These are phyloP conservation scores for Thalassaphorura encarpata DNA, from an alignment of 1,140 invertebrate genomes.

Conservation along the genomic window DNA sequence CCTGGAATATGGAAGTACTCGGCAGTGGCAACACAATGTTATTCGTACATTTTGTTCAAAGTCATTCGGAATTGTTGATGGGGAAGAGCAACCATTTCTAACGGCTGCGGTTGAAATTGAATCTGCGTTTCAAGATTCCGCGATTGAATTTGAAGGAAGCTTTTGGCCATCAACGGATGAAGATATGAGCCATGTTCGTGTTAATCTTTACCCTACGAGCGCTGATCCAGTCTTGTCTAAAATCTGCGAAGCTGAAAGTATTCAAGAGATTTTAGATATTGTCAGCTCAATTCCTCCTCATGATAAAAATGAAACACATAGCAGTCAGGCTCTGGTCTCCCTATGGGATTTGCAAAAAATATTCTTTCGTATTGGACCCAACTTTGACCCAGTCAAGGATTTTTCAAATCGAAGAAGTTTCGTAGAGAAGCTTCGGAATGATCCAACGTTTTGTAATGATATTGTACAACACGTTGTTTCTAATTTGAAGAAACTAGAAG, in stretches of 20 bases:
- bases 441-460: slow-evolving; percentile 21
- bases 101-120: too few species aligned
- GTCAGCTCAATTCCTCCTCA: slow-evolving; percentile 3
- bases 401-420: slow-evolving; percentile 2
- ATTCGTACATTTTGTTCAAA: too few species aligned
- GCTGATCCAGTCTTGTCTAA: slow-evolving; percentile 1
- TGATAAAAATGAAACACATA: slow-evolving; percentile 4
- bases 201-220: slow-evolving; percentile 7
- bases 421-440: slow-evolving; percentile 7
- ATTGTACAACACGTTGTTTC: slow-evolving; percentile 16
- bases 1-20: too few species aligned
- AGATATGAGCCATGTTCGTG: neutral
- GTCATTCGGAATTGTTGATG: too few species aligned
- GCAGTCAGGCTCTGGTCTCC: slow-evolving; percentile 29
- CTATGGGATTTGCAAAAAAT: slow-evolving; percentile 32
- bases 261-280: slow-evolving; percentile 22
- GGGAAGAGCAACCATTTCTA: too few species aligned
- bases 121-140: neutral
- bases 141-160: neutral
- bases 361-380: slow-evolving; percentile 13
- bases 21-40: too few species aligned
- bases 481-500: slow-evolving; percentile 12
- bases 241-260: neutral
- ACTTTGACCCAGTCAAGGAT: slow-evolving; percentile 17
- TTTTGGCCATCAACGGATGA: too few species aligned